A percentile compares a stretch with the other conserved stretches of the same genome.
phyloP scores from a whole-genome alignment of 1,140 invertebrate species.

The Caenorhabditis brenneri region DNA sequence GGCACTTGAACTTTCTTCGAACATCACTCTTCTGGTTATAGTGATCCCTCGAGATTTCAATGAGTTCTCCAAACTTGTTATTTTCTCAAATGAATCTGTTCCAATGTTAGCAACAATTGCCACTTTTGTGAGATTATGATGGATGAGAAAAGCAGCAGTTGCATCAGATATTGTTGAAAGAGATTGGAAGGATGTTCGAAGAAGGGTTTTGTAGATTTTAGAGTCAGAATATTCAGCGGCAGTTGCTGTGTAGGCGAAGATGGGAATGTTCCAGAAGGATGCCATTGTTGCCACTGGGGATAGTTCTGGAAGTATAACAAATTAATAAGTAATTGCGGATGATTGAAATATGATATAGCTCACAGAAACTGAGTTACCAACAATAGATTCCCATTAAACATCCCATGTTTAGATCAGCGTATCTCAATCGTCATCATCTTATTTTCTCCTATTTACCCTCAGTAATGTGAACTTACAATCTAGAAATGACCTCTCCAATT shows the following conservation, averaged over 20 bases:
- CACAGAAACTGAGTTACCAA: no score
- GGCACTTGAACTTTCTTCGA: conserved; percentile 8
- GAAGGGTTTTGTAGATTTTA: conserved; percentile 55
- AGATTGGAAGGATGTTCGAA: conserved; percentile 54
- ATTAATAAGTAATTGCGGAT: no score
- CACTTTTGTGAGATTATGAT: conserved; percentile 61
- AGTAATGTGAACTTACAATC: no score
- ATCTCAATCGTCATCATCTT: no score
- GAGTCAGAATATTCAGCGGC: conserved; percentile 56
- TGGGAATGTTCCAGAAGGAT: conserved; percentile 64
- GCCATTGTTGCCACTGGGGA: conserved; percentile 64
- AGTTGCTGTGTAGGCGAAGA: conserved; percentile 64
- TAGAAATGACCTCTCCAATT: no score
- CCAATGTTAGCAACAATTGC: conserved; percentile 30
- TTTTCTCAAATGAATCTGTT: conserved; percentile 32
- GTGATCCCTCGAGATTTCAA: background rate
- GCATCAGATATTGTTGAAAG: conserved; percentile 61
- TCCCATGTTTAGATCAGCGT: no score
- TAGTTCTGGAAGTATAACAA: conserved; percentile 61
- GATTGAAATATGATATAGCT: no score
- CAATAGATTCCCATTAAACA: no score
- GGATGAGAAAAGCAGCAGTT: conserved; percentile 56
- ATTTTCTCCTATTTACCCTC: no score
- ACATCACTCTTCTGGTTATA: background rate
- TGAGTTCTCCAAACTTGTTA: conserved; percentile 10